Evolutionary conservation across 2,888 invertebrate species (phyloP), one percentile per base, ranked within the genome.

Genomic region (Oscheius sp.): DNA sequence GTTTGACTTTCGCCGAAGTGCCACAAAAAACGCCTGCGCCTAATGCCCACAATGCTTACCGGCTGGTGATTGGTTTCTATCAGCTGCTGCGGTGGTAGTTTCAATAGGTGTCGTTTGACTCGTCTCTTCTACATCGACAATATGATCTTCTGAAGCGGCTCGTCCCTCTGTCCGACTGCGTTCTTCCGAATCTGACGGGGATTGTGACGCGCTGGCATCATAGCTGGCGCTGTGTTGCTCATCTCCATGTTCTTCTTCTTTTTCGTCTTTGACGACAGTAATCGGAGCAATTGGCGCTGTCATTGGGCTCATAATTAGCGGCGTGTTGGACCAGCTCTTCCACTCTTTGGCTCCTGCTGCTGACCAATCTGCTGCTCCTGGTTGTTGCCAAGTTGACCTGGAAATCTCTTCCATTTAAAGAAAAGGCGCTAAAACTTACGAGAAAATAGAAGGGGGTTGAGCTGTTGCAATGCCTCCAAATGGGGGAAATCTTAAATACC

Each of bases 121-220:
- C 71, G 76, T 74, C 21, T 63, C 59, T 25, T 77, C 77, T n/a
- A 79, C 77, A 45, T 80, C 80, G 5, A 35, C 35, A 52, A 80
- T 78, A 29, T 71, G 75, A 16, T 77, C 76, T 43, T 77, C 75
- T n/a, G 43, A 1, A 27, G 23, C 18, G 45, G 69, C 27, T 74
- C 66, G 16, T 53, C 73, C 16, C 61, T 72, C 70, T n/a, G 49
- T 55, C 23, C 59, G n/a, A 9, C 35, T 35, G 2, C 70, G 59
- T n/a, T 74, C 76, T 2, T 76, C 76, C 18, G 73, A 72, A 56
- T 76, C 78, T 61, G 71, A 70, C 6, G 80, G 80, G 9, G 77
- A 76, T 53, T 76, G 77, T 7, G 80, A 78, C 7, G 80, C 77
- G 18, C 78, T 78, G 41, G 74, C 77, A 63, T 80, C 80, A 43